phyloP scores from a whole-genome alignment of 2,888 invertebrate genomes.

The Tinea semifulvella region DNA sequence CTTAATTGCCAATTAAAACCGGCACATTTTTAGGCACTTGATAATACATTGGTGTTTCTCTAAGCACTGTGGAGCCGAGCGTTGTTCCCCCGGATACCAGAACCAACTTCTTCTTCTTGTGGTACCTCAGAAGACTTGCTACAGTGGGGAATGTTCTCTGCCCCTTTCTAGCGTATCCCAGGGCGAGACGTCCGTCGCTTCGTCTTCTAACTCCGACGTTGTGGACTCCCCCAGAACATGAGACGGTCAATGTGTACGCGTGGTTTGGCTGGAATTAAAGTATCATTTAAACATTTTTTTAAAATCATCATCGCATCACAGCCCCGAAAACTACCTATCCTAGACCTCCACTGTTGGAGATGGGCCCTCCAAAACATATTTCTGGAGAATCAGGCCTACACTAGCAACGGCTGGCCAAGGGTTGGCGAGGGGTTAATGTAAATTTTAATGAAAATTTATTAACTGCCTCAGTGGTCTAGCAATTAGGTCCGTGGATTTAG shows the following conservation, averaged over 20 bases:
- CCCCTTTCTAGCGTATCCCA: slow-evolving; percentile 61
- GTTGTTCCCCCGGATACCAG: slow-evolving; percentile 58
- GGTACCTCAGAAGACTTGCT: slow-evolving; percentile 61
- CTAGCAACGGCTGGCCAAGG: too few species aligned
- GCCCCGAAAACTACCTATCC: too few species aligned
- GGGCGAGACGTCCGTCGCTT: slow-evolving; percentile 59
- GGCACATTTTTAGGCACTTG: slow-evolving; percentile 35
- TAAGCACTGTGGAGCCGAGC: slow-evolving; percentile 59
- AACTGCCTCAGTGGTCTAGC: too few species aligned
- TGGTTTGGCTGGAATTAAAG: slow-evolving; percentile 51
- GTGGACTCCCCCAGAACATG: slow-evolving; percentile 60
- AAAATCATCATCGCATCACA: too few species aligned
- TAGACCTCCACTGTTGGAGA: too few species aligned
- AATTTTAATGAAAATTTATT: too few species aligned
- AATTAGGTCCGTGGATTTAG: too few species aligned
- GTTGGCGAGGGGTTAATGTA: too few species aligned
- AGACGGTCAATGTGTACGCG: slow-evolving; percentile 63
- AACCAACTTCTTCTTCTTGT: slow-evolving; percentile 59
- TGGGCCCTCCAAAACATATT: too few species aligned
- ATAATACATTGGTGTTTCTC: slow-evolving; percentile 49
- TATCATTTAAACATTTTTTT: too few species aligned
- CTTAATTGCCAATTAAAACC: background rate
- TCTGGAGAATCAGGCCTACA: too few species aligned
- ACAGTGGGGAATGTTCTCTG: slow-evolving; percentile 62
- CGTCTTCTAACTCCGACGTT: slow-evolving; percentile 66